Evolutionary conservation across 2,797 vertebrate species (phyloP).

Genomic region (Triplophysa yarkandensis): DNA sequence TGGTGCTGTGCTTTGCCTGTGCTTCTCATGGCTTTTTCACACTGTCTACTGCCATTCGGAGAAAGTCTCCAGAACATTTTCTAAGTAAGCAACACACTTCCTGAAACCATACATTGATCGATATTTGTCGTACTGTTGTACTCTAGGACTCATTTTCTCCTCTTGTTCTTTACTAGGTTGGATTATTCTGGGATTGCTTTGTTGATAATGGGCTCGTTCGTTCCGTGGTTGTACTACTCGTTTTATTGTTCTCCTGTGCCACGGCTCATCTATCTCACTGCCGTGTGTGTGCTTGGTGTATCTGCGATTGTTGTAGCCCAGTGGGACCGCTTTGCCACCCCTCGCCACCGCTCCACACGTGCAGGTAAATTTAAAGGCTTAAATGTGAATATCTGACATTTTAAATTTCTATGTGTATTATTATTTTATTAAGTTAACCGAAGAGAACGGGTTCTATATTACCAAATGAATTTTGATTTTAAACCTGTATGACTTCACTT

Average conservation of each 20-base stretch:
- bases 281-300: constrained; percentile 94
- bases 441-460: not conserved
- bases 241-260: constrained; percentile 99
- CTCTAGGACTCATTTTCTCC: not conserved
- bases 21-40: constrained; percentile 99
- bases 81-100: constrained; percentile 84
- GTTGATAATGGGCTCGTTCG: constrained; percentile 98
- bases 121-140: not conserved
- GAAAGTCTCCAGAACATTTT: constrained; percentile 98
- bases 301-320: constrained; percentile 96
- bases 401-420: not conserved
- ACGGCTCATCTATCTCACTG: constrained; percentile 98
- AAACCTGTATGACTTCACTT: too few relatives aligned
- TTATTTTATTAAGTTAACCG: not conserved
- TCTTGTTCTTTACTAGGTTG: constrained; percentile 74
- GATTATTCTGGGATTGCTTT: constrained; percentile 99
- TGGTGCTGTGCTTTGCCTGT: constrained; percentile 96
- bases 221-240: constrained; percentile 98
- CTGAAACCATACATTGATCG: not conserved
- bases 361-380: constrained; percentile 78
- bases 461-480: too few relatives aligned
- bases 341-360: constrained; percentile 92
- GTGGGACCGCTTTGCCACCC: constrained; percentile 96
- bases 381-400: not conserved
- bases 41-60: constrained; percentile 99